Base-by-base conservation (phyloP, 2,113 vertebrate genomes). In the Corydoras maculifer region DNA sequence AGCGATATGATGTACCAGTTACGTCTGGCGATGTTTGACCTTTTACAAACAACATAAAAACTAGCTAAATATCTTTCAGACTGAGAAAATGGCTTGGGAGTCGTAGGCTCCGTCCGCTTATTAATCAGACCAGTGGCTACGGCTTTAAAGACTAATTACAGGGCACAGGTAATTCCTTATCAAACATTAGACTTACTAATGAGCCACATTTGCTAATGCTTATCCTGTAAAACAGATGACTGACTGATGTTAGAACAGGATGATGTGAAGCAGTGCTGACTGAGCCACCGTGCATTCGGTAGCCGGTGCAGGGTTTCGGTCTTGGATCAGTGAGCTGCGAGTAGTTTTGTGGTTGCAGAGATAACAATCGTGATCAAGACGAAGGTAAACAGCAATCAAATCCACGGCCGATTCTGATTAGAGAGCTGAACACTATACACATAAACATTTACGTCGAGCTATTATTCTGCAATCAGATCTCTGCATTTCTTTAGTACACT, bases 21-120 rank as follows among this genome's bases (percentile, higher is more conserved):
- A 70, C 75, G 61, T 57, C 75, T 80, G 82, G 70, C 71, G 71
- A 58, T 18, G 5, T 6, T 71, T 7, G 13, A 43, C 15, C 59
- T 81, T 31, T 53, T 49, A 65, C 15, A 82, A 81, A 86, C 75
- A 84, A 77, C 77, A 68, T 77, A 74, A 65, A 25, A 25, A 25
- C 18, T 25, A 25, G 18, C 30, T 65, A 57, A 32, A 69, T 31
- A 43, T 54, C 13, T 3, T 35, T 48, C 43, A 53, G 18, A 1
- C 18, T 25, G 18, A 54, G 57, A 51, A 51, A 51, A 51, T 5
- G n/a, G 50, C 14, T 14, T 13, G 64, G 48, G 63, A 25, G 18
- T 25, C 18, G 18, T 25, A 25, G 18, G 18, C 18, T 25, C 18
- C 18, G 18, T 25, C 18, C 18, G 18, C 18, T 25, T 25, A 25